Conservation (phyloP, 2,888 invertebrate genomes). For the Hetaerina titia region DNA sequence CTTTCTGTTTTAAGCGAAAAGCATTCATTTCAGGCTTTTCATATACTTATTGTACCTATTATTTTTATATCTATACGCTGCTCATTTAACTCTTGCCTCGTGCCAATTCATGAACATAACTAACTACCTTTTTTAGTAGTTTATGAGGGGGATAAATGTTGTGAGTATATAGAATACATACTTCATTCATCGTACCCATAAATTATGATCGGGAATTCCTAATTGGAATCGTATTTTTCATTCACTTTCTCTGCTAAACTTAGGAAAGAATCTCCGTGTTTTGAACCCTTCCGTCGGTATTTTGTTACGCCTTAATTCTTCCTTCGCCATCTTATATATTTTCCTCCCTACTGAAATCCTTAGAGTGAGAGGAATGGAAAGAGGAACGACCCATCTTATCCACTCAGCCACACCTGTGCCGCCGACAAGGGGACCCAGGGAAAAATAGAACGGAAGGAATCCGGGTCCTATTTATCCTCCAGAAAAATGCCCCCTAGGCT, state of each 20-base stretch:
- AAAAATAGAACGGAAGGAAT: not conserved
- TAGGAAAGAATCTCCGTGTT: not conserved
- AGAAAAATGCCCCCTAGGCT: not conserved
- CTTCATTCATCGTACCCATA: too few relatives aligned
- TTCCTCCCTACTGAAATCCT: not conserved
- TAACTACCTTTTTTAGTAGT: too few relatives aligned
- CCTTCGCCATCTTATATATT: not conserved
- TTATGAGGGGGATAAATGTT: too few relatives aligned
- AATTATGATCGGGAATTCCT: too few relatives aligned
- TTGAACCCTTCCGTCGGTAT: not conserved
- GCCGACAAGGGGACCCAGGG: not conserved
- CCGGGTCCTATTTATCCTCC: not conserved
- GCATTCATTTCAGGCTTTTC: too few relatives aligned
- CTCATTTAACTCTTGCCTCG: too few relatives aligned
- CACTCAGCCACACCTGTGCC: constrained; percentile 32
- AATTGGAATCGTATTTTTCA: too few relatives aligned
- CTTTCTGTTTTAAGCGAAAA: too few relatives aligned
- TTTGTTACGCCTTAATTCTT: not conserved
- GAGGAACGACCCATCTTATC: not conserved
- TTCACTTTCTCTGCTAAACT: not conserved
- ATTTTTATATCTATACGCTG: too few relatives aligned
- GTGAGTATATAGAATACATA: too few relatives aligned
- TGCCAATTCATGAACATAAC: too few relatives aligned
- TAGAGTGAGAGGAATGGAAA: not conserved
- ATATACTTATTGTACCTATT: too few relatives aligned